Evolutionary conservation across 2,113 vertebrate species (phyloP), one percentile per base, ranked within the genome.

Genomic region (Tupaia chinensis): DNA sequence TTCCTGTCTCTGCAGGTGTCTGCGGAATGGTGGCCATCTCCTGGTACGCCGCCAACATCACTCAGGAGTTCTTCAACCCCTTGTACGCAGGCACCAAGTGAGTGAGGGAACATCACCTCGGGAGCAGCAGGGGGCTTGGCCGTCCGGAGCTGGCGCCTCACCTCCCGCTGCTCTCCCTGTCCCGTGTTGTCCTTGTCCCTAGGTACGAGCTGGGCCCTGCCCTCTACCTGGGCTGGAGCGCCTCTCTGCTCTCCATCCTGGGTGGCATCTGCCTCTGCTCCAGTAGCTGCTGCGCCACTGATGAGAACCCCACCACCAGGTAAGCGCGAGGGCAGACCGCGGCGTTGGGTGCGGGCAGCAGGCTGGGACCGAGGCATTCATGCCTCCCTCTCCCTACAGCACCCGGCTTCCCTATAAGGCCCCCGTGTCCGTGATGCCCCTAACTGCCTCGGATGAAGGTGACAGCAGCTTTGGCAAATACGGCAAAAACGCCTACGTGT

Each of bases 21-120:
- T 99, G 99, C 66, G 99, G 99, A 2, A 99, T 99, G 99, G 93
- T 99, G 56, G 98, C 99, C 0, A 98, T 99, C 86, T 99, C 99
- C 16, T 99, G 99, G 99, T 99, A 99, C 0, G 99, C 99, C 34
- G 97, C 98, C 97, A 99, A 99, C 94, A 99, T 99, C 97, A 99
- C 99, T 8, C 98, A 97, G 70, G 98, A 99, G 0, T 99, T 99
- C 98, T 99, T 99, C 83, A 97, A 99, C 91, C 99, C 99, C 0
- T 88, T 99, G 65, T 98, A 98, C 60, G 96, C 96, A 0, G 99
- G 99, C 12, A 99, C 97, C 91, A 99, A 98, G 99, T 99, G 93
- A 98, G 99, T 97, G 56, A 61, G 61, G 82, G 58, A 29, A n/a
- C 12, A 58, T 32, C 0, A 0, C 10, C 68, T 73, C 22, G 5